Evolutionary conservation across 2,888 invertebrate species (phyloP).

Genomic region (Nysson spinosus): DNA sequence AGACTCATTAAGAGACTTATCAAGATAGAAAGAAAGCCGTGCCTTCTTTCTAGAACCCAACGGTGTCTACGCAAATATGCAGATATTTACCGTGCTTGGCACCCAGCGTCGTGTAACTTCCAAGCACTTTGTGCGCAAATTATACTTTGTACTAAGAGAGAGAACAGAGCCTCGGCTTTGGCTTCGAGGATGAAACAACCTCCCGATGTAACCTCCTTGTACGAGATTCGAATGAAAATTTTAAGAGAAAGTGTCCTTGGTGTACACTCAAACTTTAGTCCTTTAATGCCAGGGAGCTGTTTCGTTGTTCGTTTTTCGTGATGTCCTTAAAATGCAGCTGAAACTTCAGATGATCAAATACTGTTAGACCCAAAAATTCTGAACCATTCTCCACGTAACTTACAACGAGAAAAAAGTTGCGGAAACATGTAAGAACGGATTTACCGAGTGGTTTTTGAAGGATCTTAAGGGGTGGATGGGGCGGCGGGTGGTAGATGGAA

Average conservation of each 20-base stretch:
- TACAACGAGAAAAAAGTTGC: conserved; percentile 34
- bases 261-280: conserved; percentile 1
- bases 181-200: conserved; percentile 65
- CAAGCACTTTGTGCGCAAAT: conserved; percentile 76
- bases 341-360: no score
- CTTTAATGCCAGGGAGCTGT: not conserved
- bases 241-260: conserved; percentile 50
- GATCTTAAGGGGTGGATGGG: conserved; percentile 42
- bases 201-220: conserved; percentile 49
- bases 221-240: conserved; percentile 60
- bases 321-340: not conserved
- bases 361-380: no score
- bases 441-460: conserved; percentile 23
- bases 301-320: conserved; percentile 10
- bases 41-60: conserved; percentile 64
- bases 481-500: no score
- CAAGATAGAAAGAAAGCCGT: no score
- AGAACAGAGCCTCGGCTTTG: conserved; percentile 59
- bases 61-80: conserved; percentile 46
- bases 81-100: conserved; percentile 30
- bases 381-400: not conserved
- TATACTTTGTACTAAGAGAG: conserved; percentile 69
- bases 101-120: conserved; percentile 54
- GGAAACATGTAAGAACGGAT: conserved; percentile 37
- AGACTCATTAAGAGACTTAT: conserved; percentile 25